Percentiles rank a stretch among this genome's conserved stretches.
These are phyloP conservation scores for Arctia plantaginis DNA, from an alignment of 2,888 invertebrate species.

Conservation along the genomic window DNA sequence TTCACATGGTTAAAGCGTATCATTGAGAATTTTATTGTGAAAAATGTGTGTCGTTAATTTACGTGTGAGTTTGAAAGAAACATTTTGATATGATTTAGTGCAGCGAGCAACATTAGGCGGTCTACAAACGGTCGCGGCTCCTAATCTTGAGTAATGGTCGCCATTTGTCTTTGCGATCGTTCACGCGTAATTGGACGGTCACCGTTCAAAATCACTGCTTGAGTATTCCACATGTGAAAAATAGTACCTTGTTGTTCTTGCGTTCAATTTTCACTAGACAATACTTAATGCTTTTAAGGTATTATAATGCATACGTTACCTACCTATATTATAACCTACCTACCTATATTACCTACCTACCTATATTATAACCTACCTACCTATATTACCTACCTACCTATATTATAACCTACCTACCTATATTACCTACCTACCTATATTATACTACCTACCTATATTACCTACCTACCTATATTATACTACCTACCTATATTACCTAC, in stretches of 20 bases:
- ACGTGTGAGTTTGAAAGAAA: slow-evolving; percentile 40
- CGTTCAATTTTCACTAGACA: background rate
- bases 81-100: slow-evolving; percentile 59
- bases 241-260: slow-evolving; percentile 21
- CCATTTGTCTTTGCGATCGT: slow-evolving; percentile 69
- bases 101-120: slow-evolving; percentile 51
- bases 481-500: no score
- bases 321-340: no score
- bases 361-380: no score
- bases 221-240: slow-evolving; percentile 41
- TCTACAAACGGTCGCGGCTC: slow-evolving; percentile 54
- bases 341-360: no score
- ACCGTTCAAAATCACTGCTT: slow-evolving; percentile 60
- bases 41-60: slow-evolving; percentile 27
- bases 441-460: no score
- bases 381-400: no score
- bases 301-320: no score
- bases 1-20: slow-evolving; percentile 2
- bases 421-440: no score
- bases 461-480: no score
- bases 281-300: background rate
- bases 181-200: slow-evolving; percentile 70
- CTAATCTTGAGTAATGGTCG: slow-evolving; percentile 76
- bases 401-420: no score
- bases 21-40: slow-evolving; percentile 19